Conservation (phyloP, 2,113 vertebrate genomes). For the Pogonocichla stellata region DNA sequence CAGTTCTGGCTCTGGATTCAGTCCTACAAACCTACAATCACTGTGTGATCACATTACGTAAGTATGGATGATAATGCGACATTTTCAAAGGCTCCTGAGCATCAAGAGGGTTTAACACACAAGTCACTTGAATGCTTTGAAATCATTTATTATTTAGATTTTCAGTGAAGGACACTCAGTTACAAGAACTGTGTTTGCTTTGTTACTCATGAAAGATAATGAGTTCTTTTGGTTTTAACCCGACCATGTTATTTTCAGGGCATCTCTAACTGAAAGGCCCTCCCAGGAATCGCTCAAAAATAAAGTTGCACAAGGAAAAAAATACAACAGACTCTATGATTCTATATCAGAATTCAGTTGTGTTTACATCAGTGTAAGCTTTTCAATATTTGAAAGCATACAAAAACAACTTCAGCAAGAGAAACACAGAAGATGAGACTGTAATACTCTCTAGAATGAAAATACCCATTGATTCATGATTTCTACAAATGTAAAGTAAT, state of each 20-base stretch:
- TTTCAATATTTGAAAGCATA: background rate
- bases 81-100: background rate
- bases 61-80: background rate
- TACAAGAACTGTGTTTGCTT: background rate
- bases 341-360: background rate
- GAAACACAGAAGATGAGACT: background rate
- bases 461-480: background rate
- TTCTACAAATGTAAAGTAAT: background rate
- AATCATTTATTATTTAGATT: background rate
- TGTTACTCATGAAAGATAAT: background rate
- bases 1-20: background rate
- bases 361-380: background rate
- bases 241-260: accelerated
- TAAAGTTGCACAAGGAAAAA: background rate
- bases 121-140: background rate
- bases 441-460: background rate
- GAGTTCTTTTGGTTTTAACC: background rate
- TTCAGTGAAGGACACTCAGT: background rate
- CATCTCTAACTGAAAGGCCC: background rate
- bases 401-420: background rate
- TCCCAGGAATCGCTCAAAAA: background rate
- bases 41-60: background rate
- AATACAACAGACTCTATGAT: background rate
- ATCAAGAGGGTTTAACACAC: background rate
- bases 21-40: background rate